Evolutionary conservation across 1,140 invertebrate genomes (phyloP).

Genomic region (Bombus confusus): DNA sequence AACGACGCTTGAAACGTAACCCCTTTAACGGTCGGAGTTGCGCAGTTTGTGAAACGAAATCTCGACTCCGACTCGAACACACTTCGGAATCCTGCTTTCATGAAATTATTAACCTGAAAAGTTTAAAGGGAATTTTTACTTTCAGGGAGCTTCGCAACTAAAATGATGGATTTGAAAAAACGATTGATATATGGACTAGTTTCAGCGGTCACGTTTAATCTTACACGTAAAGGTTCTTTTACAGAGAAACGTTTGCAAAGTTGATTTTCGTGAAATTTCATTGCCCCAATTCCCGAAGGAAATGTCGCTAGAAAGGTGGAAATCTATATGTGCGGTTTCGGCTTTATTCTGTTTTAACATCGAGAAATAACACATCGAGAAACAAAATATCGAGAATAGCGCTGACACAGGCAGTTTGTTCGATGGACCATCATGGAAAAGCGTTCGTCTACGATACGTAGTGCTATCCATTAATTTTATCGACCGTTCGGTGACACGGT

Average conservation of each 20-base stretch:
- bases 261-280: no score
- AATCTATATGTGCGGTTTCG: no score
- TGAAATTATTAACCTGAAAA: not conserved
- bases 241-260: no score
- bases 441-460: not conserved
- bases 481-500: slow-evolving; percentile 39
- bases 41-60: not conserved
- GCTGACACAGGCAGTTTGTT: not conserved
- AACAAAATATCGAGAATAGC: not conserved
- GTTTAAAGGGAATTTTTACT: not conserved
- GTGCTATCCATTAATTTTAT: slow-evolving; percentile 55
- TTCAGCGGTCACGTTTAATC: no score
- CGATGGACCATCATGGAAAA: not conserved
- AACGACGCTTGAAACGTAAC: slow-evolving; percentile 1
- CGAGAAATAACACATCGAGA: no score
- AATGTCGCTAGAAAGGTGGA: no score
- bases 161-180: not conserved
- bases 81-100: not conserved
- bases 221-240: no score
- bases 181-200: no score
- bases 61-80: no score
- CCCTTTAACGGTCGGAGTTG: not conserved
- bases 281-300: no score
- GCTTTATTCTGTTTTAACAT: no score
- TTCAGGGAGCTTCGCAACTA: not conserved